Base-by-base conservation (phyloP, 2,888 invertebrate genomes). In the Apodemia zela region DNA sequence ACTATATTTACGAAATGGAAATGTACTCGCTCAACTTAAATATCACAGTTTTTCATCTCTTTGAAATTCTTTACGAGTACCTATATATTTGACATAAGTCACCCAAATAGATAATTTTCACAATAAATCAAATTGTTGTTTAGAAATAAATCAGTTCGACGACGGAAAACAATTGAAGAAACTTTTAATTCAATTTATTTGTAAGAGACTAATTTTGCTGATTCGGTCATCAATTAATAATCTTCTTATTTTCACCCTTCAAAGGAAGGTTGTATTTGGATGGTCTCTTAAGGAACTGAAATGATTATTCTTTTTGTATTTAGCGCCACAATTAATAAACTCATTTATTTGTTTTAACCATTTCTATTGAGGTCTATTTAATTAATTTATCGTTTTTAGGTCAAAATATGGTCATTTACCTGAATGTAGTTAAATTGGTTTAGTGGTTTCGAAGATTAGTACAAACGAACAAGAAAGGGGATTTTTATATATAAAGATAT, bases 141-240 rank as follows among this genome's bases (percentile, higher is more conserved):
- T 49, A 18, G 10, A 49, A 10, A 10, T 17, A 49, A 49, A n/a
- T 49, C n/a, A 49, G 8, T 47, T 10, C 35, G 2, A 2, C 35
- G 18, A 8, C 49, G 5, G 10, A 49, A 18, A 49, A 18, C 18
- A 18, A 10, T 18, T 17, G 49, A 49, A 49, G 17, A 49, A 49
- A 49, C 49, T 49, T 49, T 18, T 49, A 49, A 49, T 49, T 18
- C 49, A 18, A 49, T 49, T 49, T 49, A 49, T 18, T 49, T 49
- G 17, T 49, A 11, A 49, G 18, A 18, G 11, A 49, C 49, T 49
- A 18, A 49, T 18, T 17, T 6, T 4, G 15, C 15, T 49, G 8
- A 49, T 18, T 18, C 2, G 10, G 18, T 18, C 18, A 49, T 18
- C 18, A 18, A 49, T 18, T 49, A 49, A 17, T 49, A 18, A 18